phyloP scores from a whole-genome alignment of 2,797 vertebrate species.

The Petrocephalus sullivani region DNA sequence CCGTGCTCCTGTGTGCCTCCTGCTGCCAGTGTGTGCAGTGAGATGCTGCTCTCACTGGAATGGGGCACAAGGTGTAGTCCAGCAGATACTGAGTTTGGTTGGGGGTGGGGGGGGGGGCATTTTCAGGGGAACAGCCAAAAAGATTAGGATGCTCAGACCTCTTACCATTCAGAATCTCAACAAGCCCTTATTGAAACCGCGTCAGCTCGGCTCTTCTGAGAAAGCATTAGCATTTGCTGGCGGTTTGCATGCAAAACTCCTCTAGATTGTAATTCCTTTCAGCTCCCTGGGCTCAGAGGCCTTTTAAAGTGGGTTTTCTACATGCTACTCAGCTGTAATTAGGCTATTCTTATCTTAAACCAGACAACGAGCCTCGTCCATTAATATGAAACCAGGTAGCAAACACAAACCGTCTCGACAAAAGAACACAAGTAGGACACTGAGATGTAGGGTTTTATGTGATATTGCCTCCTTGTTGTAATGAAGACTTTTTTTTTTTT shows the following conservation, averaged over 20 bases:
- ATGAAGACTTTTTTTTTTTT: background rate
- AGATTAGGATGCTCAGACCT: slow-evolving; percentile 52
- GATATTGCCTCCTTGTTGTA: background rate
- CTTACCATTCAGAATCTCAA: slow-evolving; percentile 44
- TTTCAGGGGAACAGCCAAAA: slow-evolving; percentile 39
- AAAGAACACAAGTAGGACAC: background rate
- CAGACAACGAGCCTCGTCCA: slow-evolving; percentile 35
- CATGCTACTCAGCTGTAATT: slow-evolving; percentile 54
- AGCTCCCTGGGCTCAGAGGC: slow-evolving; percentile 38
- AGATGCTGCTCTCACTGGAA: slow-evolving; percentile 29
- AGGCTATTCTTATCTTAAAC: slow-evolving; percentile 46
- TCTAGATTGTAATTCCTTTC: slow-evolving; percentile 38
- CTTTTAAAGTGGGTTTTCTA: slow-evolving; percentile 39
- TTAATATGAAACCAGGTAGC: background rate
- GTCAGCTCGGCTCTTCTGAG: slow-evolving; percentile 54
- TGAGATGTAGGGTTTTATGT: background rate
- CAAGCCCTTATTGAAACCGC: slow-evolving; percentile 61
- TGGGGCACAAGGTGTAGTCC: slow-evolving; percentile 49
- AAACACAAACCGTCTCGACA: background rate
- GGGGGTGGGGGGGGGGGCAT: slow-evolving; percentile 31
- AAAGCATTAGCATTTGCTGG: slow-evolving; percentile 62
- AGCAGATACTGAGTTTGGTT: slow-evolving; percentile 56
- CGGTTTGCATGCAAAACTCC: slow-evolving; percentile 55
- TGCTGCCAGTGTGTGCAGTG: slow-evolving; percentile 17
- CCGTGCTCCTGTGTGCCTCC: slow-evolving; percentile 24